Evolutionary conservation across 2,113 vertebrate species (phyloP), one percentile per base, ranked within the genome.

Genomic region (Gobiocypris rarus): DNA sequence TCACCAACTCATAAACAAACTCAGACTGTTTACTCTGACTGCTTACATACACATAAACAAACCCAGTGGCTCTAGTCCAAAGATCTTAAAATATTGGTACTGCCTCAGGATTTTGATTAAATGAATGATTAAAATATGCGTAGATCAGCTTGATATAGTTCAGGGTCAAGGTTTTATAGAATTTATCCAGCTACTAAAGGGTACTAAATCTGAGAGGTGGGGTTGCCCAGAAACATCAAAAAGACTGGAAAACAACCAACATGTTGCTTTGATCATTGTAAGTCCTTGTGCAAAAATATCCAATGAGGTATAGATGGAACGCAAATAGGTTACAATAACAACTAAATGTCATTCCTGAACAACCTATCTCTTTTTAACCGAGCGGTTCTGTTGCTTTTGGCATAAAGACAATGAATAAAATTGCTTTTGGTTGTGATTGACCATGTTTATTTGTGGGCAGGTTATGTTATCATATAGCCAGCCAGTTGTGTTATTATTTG

Each of bases 1-100:
- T 83, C 81, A 80, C 56, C 41, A 70, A 63, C 75, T 85, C 75
- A 83, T 85, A 85, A 85, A 83, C 80, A 83, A 84, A 78, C 71
- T 85, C 65, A 71, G 84, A 85, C 50, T 67, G 59, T 81, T 81
- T 81, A 81, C 34, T 77, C 67, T 81, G 75, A 83, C 59, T 67
- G 41, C 59, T 75, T 61, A 80, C 76, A 43, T 77, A 54, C 50
- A 59, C 45, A 69, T 77, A 81, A 77, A 82, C 83, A 48, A 31
- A 48, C 58, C 26, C 41, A 59, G 22, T 52, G 54, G 38, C 65
- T 61, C 22, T 43, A 75, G 52, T 82, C 48, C 63, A 77, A 52
- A 77, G 65, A 63, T 76, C 52, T 65, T 58, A n/a, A 41, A 52
- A 84, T 31, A 67, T 22, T 63, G 48, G 31, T 28, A 78, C 15